Percentiles rank a stretch among this genome's conserved stretches.
These are phyloP conservation scores for Myiotriccus ornatus DNA, from an alignment of 2,797 vertebrate species.

Conservation along the genomic window DNA sequence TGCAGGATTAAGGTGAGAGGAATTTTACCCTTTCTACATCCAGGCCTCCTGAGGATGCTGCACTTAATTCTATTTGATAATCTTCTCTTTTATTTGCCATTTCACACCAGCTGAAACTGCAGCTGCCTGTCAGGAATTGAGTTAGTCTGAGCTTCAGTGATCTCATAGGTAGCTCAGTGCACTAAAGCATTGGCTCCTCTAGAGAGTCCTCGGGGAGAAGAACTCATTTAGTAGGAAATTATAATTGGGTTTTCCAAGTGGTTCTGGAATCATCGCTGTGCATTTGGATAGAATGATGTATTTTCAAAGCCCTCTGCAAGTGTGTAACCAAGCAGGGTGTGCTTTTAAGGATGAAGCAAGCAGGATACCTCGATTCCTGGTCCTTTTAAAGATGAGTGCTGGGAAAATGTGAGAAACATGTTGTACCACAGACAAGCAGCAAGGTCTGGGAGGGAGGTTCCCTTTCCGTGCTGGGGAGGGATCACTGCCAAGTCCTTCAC, in stretches of 20 bases:
- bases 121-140: constrained; percentile 54
- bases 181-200: not conserved
- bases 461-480: not conserved
- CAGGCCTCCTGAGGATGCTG: constrained; percentile 12
- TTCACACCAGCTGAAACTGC: constrained; percentile 52
- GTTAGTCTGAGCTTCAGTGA: constrained; percentile 11
- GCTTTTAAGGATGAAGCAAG: not conserved
- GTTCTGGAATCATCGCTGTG: not conserved
- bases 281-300: not conserved
- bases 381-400: not conserved
- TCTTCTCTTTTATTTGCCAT: constrained; percentile 31
- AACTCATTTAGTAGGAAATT: constrained; percentile 47
- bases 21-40: constrained; percentile 26
- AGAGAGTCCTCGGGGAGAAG: constrained; percentile 6
- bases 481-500: not conserved
- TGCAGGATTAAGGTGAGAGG: constrained; percentile 15
- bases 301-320: not conserved
- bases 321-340: not conserved
- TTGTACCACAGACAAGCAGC: not conserved
- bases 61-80: constrained; percentile 45
- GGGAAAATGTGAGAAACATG: not conserved
- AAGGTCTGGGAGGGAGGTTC: not conserved
- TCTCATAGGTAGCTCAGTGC: not conserved
- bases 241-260: constrained; percentile 21
- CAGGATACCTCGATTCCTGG: not conserved